A percentile compares a stretch with the other conserved stretches of the same genome.
These are phyloP conservation scores for Eueides isabella DNA, from an alignment of 1,140 invertebrate genomes.

Conservation along the genomic window DNA sequence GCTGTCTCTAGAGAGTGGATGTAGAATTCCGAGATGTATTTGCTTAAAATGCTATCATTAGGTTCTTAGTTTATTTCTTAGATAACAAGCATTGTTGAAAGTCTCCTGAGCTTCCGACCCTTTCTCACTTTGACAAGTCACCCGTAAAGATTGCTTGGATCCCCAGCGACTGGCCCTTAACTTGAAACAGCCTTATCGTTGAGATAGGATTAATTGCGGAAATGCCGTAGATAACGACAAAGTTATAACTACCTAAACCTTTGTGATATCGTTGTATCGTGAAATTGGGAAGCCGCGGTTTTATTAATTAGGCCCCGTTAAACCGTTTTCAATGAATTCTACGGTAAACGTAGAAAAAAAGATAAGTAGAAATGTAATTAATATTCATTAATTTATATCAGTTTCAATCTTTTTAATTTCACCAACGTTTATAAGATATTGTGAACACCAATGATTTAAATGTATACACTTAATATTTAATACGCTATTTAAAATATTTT, in stretches of 20 bases:
- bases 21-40: slow-evolving; percentile 22
- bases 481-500: too few species aligned
- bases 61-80: slow-evolving; percentile 73
- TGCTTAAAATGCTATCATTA: slow-evolving; percentile 61
- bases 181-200: slow-evolving; percentile 77
- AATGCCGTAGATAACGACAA: slow-evolving; percentile 71
- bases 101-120: slow-evolving; percentile 78
- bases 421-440: neutral
- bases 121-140: slow-evolving; percentile 80
- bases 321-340: slow-evolving; percentile 10
- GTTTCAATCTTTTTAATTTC: neutral
- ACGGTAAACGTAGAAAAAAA: neutral
- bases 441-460: too few species aligned
- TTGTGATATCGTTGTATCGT: slow-evolving; percentile 42
- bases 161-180: slow-evolving; percentile 74
- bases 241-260: slow-evolving; percentile 66
- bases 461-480: too few species aligned
- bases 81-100: slow-evolving; percentile 82
- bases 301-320: slow-evolving; percentile 36
- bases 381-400: neutral
- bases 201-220: slow-evolving; percentile 80
- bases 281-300: slow-evolving; percentile 34
- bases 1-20: slow-evolving; percentile 20
- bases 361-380: neutral
- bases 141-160: slow-evolving; percentile 81